Base-by-base conservation (phyloP, 2,888 invertebrate genomes). In the Zhuqinia jingwanae region DNA sequence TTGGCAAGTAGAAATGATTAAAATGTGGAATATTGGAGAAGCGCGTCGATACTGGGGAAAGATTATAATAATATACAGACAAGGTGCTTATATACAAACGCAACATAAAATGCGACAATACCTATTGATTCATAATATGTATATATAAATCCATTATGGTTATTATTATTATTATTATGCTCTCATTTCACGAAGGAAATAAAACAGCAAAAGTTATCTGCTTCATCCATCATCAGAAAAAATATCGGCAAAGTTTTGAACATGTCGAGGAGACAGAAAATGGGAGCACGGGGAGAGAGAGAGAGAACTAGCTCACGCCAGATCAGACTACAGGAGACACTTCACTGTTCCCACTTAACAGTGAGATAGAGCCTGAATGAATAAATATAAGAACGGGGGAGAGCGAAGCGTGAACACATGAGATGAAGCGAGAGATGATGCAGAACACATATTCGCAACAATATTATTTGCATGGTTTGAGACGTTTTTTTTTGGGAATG, bases 101-200 rank as follows among this genome's bases (percentile, higher is more conserved):
- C 2, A 15, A 15, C 10, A 50, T 50, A 50, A 15, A n/a, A n/a
- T 50, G 50, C n/a, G 50, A 13, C 6, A 11, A 56, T 20, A n/a
- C n/a, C n/a, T n/a, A n/a, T n/a, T n/a, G n/a, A n/a, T n/a, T n/a
- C n/a, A n/a, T 17, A 20, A 8, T 25, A 60, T 60, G 25, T n/a
- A 68, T 45, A n/a, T n/a, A 68, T 45, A 20, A 22, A 15, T 42
- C 45, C 13, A 68, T 58, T n/a, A 65, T 30, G 13, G 30, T 53
- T 73, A 73, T n/a, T n/a, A n/a, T 53, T 27, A 50, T 73, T 53
- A 73, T 73, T 73, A 73, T 73, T 73, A 73, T 27, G 17, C 30
- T 73, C 53, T 10, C 8, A 25, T 25, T 27, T 60, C 60, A 60
- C 60, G n/a, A 27, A 10, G 27, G 25, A 53, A 50, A 50, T n/a